Conservation (phyloP, 2,113 vertebrate genomes). For the Chunga burmeisteri region DNA sequence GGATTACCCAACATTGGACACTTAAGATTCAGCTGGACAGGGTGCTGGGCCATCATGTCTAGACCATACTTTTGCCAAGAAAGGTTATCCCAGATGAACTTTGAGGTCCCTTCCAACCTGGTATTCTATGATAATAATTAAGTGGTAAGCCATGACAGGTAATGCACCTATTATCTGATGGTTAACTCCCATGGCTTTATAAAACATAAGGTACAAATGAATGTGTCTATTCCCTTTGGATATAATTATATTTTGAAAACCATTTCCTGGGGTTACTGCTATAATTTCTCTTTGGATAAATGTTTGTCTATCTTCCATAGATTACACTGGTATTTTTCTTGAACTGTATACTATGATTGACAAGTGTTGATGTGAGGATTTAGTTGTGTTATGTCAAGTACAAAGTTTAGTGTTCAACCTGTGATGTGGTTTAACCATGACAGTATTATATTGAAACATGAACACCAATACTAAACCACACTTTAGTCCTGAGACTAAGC, state of each 20-base stretch:
- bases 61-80: neutral
- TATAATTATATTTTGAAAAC: slow-evolving; percentile 45
- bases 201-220: slow-evolving; percentile 11
- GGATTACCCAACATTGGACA: neutral
- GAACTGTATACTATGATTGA: neutral
- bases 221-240: neutral
- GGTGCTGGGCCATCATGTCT: neutral
- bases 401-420: neutral
- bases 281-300: neutral
- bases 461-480: neutral
- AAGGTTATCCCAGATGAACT: neutral
- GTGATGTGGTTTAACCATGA: neutral
- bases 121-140: slow-evolving; percentile 3
- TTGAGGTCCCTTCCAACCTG: neutral
- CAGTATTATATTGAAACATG: neutral
- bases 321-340: neutral
- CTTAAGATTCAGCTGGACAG: neutral
- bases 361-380: neutral
- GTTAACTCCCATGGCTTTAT: slow-evolving; percentile 10
- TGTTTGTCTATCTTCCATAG: neutral
- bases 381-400: neutral
- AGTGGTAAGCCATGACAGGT: slow-evolving; percentile 7
- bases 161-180: neutral
- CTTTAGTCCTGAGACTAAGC: neutral
- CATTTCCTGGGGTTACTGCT: neutral